These are phyloP conservation scores for Patella vulgata DNA, from an alignment of 1,140 invertebrate species.

Conservation along the genomic window DNA sequence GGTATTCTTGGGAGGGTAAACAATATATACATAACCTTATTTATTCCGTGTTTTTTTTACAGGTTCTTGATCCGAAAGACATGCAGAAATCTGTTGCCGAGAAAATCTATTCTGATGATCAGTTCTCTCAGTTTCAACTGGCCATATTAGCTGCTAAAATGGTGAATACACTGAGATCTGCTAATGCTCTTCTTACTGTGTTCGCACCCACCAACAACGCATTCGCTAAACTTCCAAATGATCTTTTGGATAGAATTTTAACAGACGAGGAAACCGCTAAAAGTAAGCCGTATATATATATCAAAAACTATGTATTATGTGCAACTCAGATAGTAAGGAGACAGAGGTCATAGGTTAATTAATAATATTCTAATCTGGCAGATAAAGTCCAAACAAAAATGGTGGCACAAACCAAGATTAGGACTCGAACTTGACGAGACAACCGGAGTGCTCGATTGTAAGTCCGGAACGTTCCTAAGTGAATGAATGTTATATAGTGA, in stretches of 20 bases:
- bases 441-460: too few relatives aligned
- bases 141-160: slow-evolving; percentile 63
- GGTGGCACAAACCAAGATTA: not conserved
- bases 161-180: slow-evolving; percentile 21
- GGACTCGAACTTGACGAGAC: too few relatives aligned
- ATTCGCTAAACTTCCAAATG: slow-evolving; percentile 37
- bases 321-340: too few relatives aligned
- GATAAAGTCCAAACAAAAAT: slow-evolving; percentile 11
- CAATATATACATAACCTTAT: too few relatives aligned
- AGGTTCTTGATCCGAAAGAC: slow-evolving; percentile 46
- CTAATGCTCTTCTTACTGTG: slow-evolving; percentile 29
- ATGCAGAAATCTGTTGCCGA: slow-evolving; percentile 34
- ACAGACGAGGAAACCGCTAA: slow-evolving; percentile 39
- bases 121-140: slow-evolving; percentile 71
- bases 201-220: slow-evolving; percentile 46
- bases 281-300: slow-evolving; percentile 23
- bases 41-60: too few relatives aligned
- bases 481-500: too few relatives aligned
- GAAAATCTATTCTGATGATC: slow-evolving; percentile 65
- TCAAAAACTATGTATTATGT: too few relatives aligned
- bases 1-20: too few relatives aligned
- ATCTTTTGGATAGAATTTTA: slow-evolving; percentile 38
- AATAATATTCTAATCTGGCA: slow-evolving; percentile 7
- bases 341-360: not conserved
- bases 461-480: too few relatives aligned